Conservation (phyloP, 1,140 invertebrate species). For the Drosophila busckii region DNA sequence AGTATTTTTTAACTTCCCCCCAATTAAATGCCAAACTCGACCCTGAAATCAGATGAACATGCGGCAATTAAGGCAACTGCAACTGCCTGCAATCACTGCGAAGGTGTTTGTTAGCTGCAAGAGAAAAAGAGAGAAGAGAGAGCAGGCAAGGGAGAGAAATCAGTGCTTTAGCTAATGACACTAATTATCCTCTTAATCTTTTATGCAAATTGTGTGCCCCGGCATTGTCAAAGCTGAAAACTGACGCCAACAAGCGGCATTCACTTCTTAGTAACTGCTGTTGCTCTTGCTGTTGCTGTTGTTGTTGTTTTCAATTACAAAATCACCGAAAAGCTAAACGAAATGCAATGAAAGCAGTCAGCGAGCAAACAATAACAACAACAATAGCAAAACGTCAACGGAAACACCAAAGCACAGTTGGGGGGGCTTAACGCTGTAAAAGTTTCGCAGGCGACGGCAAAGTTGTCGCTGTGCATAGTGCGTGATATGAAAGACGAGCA, state of each 20-base stretch:
- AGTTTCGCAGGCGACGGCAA: slow-evolving; percentile 46
- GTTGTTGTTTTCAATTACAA: slow-evolving; percentile 61
- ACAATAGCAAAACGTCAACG: slow-evolving; percentile 12
- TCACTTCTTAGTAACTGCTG: slow-evolving; percentile 7
- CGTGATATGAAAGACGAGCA: slow-evolving; percentile 68
- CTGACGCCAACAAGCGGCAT: slow-evolving; percentile 7
- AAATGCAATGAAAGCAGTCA: slow-evolving; percentile 45
- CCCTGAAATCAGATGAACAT: slow-evolving; percentile 17
- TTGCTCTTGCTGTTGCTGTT: not conserved
- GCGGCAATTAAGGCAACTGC: slow-evolving; percentile 44
- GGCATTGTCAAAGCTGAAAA: slow-evolving; percentile 26
- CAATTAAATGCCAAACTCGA: slow-evolving; percentile 24
- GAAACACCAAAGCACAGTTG: not conserved
- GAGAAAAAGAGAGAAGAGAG: not conserved
- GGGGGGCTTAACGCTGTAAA: slow-evolving; percentile 27
- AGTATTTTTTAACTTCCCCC: slow-evolving; percentile 24
- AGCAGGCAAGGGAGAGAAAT: not conserved
- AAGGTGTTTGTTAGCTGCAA: slow-evolving; percentile 26
- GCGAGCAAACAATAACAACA: too few species aligned
- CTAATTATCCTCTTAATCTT: slow-evolving; percentile 72
- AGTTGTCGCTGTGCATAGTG: slow-evolving; percentile 43
- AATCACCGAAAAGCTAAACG: slow-evolving; percentile 48
- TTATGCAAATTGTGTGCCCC: slow-evolving; percentile 63
- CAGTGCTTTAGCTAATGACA: slow-evolving; percentile 58
- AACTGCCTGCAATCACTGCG: slow-evolving; percentile 16